Evolutionary conservation across 1,140 invertebrate genomes (phyloP).

Genomic region (Micrasema minimum): DNA sequence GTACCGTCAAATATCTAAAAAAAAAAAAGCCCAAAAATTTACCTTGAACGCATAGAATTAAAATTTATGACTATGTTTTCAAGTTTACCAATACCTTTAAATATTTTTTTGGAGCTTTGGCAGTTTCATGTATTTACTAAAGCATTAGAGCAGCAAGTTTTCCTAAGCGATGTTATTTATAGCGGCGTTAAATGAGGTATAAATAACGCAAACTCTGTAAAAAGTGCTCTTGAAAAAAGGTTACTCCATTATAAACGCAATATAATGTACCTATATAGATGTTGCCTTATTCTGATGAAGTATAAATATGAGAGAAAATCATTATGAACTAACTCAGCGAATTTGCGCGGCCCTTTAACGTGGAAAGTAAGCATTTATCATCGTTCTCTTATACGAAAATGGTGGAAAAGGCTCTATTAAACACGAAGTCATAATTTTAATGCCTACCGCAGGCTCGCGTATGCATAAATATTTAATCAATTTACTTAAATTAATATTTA

Average conservation of each 20-base stretch:
- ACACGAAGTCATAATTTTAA: constrained; percentile 51
- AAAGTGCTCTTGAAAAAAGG: constrained; percentile 37
- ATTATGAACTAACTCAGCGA: constrained; percentile 44
- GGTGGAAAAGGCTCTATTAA: constrained; percentile 35
- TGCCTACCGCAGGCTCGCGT: constrained; percentile 16
- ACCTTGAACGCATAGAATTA: no score
- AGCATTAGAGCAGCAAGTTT: constrained; percentile 10
- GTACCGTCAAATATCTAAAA: no score
- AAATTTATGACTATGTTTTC: no score
- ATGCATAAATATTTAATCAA: constrained; percentile 48
- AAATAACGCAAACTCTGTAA: constrained; percentile 34
- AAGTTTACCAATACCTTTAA: no score
- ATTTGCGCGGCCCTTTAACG: constrained; percentile 35
- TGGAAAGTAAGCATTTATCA: constrained; percentile 52
- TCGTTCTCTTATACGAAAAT: constrained; percentile 37
- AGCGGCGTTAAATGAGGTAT: constrained; percentile 38
- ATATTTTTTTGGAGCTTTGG: no score
- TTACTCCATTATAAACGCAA: constrained; percentile 34
- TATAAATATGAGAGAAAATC: constrained; percentile 45
- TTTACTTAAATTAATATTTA: constrained; percentile 36
- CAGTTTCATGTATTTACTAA: no score
- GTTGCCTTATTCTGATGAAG: constrained; percentile 43
- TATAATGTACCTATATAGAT: constrained; percentile 42
- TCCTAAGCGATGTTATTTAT: constrained; percentile 32
- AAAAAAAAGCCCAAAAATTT: no score